Evolutionary conservation across 1,140 invertebrate genomes (phyloP), one percentile per base, ranked within the genome.

Genomic region (Drosophila tristis): DNA sequence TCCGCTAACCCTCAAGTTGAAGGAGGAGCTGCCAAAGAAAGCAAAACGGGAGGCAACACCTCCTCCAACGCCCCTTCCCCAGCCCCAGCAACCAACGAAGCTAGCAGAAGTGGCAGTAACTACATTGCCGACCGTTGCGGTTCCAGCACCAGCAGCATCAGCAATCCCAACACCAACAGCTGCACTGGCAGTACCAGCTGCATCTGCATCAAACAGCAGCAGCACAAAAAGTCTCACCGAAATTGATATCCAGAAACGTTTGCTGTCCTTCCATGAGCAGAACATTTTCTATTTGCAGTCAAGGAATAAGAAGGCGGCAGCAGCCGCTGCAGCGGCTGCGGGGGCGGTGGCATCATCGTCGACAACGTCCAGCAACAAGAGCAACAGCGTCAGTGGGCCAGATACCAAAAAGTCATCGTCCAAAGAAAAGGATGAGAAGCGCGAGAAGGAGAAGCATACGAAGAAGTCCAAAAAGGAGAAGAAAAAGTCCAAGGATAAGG

Each of bases 201-300:
- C 35, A 1, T 6, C 45, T 13, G 26, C 61, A 9, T 39, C 11
- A 29, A 13, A 5, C 61, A 39, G 25, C 60, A 39, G 25, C 60
- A 23, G 5, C 47, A 75, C 53, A 35, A 85, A 90, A 63, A 90
- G 90, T 45, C 78, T 91, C 1, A 89, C 84, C 13, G 93, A 94
- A 70, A 93, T 94, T 67, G 94, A 94, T 68, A 94, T 94, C 50
- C 93, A 94, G 80, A 93, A 94, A 73, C 93, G 93, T 78, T 92
- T 94, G 61, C 92, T 94, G 51, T 94, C 93, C 20, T 94, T 94
- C 87, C 94, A 94, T 74, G 94, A 93, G 2, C 93, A 93, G 66
- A 94, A 94, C 71, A 94, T 94, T 68, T 92, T 92, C 20, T 93
- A 94, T 51, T 68, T 94, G 35, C 94, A 94, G 72, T 94, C 94